Base-by-base conservation (phyloP, 2,797 vertebrate genomes). In the Sphaeramia orbicularis region DNA sequence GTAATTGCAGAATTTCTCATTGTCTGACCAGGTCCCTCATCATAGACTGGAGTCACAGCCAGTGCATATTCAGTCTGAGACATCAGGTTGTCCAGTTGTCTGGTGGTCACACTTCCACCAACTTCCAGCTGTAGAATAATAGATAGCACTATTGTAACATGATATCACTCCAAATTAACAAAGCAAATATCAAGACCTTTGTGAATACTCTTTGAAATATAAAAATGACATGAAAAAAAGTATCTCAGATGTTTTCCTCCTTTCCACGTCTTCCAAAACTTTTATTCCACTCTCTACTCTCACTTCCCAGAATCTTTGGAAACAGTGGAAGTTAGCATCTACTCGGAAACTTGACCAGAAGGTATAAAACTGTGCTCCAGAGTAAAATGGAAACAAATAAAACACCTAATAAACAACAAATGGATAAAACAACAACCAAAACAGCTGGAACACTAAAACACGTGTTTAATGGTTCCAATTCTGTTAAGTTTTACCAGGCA, bases 11-110 rank as follows among this genome's bases (percentile, higher is more conserved):
- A 78, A 65, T 95, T 96, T 45, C 85, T 68, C 91, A 94, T 92
- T 0, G 96, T 89, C 16, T 87, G 84, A 38, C 94, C 96, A 30
- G 89, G 75, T 16, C 96, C 95, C 61, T 95, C 95, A 0, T 97
- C 96, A 0, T 97, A 98, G 2, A 97, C 78, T 0, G 98, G 96
- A 64, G 95, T 95, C 37, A 99, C 95, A 7, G 94, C 89, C 65
- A 99, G 77, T 0, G 87, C 85, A 64, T 99, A 99, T 40, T 94
- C 91, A 0, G 96, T 98, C 90, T 97, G 96, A 6, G 98, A 99
- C 21, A 91, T 85, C 65, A 99, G 95, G 84, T 96, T 96, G 71
- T 94, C 93, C 69, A 99, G 85, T 18, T 78, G 45, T 15, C 44
- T 92, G 62, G 90, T 95, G 5, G 95, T 97, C 73, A 92, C 87